These are phyloP conservation scores for Schizothorax lantsangensis DNA, from an alignment of 2,797 vertebrate species.

Conservation along the genomic window DNA sequence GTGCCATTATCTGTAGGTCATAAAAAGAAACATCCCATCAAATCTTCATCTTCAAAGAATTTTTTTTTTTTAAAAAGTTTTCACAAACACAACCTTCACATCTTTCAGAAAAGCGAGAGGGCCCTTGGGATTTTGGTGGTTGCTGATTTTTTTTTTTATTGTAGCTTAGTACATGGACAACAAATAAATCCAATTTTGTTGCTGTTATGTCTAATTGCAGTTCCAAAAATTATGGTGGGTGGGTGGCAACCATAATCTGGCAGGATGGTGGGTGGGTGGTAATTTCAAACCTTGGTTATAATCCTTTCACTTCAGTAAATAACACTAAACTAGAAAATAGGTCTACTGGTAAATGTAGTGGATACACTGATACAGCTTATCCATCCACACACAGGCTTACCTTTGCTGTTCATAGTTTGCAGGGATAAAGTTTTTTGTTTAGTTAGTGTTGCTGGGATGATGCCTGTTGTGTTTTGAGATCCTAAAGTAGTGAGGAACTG, in stretches of 20 bases:
- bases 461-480: slow-evolving; percentile 31
- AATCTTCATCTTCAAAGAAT: neutral
- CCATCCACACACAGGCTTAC: slow-evolving; percentile 7
- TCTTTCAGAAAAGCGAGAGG: neutral
- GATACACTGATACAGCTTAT: neutral
- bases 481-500: slow-evolving; percentile 41
- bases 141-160: neutral
- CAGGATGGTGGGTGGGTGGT: neutral
- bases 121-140: neutral
- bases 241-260: neutral
- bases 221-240: neutral
- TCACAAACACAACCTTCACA: neutral
- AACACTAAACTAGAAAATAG: neutral
- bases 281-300: neutral
- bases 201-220: neutral
- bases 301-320: neutral
- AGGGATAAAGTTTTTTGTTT: slow-evolving; percentile 52
- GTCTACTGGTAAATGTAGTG: neutral
- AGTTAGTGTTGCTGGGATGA: slow-evolving; percentile 8
- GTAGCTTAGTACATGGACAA: neutral
- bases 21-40: slow-evolving; percentile 23
- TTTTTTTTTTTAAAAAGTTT: neutral
- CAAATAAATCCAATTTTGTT: neutral
- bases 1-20: slow-evolving; percentile 67
- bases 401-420: slow-evolving; percentile 51